A percentile compares a stretch with the other conserved stretches of the same genome.
These are phyloP conservation scores for Lordiphosa mommai DNA, from an alignment of 1,140 invertebrate genomes.

Conservation along the genomic window DNA sequence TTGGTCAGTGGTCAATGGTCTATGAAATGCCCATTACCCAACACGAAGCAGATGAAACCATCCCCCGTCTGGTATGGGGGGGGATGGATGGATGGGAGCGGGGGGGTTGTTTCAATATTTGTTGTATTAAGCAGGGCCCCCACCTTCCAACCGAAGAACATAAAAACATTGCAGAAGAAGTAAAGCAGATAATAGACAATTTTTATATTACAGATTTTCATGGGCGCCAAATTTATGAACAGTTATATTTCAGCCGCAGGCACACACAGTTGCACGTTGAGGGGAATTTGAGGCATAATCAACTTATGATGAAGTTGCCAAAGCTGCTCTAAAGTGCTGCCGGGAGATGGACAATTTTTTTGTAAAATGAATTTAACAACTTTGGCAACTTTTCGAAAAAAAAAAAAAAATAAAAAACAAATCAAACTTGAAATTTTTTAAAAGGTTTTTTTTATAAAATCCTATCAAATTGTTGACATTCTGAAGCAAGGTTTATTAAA, in stretches of 20 bases:
- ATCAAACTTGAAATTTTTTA: too few species aligned
- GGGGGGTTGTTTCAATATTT: slow-evolving; percentile 60
- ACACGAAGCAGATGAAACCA: slow-evolving; percentile 11
- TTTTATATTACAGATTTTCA: slow-evolving; percentile 58
- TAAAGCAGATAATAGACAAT: slow-evolving; percentile 53
- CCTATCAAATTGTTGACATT: too few species aligned
- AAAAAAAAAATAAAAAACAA: too few species aligned
- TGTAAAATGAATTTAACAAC: too few species aligned
- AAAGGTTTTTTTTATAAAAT: too few species aligned
- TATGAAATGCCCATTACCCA: slow-evolving; percentile 74
- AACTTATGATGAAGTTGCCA: slow-evolving; percentile 23
- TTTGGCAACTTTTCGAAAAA: too few species aligned
- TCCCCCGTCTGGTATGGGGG: background rate
- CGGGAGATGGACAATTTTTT: background rate
- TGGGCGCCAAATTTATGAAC: slow-evolving; percentile 64
- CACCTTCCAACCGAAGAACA: background rate
- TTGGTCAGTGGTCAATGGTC: slow-evolving; percentile 66
- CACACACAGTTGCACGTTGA: background rate
- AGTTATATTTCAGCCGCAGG: slow-evolving; percentile 56
- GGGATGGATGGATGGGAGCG: background rate
- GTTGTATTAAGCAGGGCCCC: slow-evolving; percentile 64
- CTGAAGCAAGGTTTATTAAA: too few species aligned
- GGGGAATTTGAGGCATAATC: slow-evolving; percentile 17
- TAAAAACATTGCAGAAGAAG: slow-evolving; percentile 7
- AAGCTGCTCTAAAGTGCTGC: too few species aligned